These are phyloP conservation scores for Clytia hemisphaerica DNA, from an alignment of 30 jellyfish, hydroid and myxozoan genomes.

Conservation along the genomic window DNA sequence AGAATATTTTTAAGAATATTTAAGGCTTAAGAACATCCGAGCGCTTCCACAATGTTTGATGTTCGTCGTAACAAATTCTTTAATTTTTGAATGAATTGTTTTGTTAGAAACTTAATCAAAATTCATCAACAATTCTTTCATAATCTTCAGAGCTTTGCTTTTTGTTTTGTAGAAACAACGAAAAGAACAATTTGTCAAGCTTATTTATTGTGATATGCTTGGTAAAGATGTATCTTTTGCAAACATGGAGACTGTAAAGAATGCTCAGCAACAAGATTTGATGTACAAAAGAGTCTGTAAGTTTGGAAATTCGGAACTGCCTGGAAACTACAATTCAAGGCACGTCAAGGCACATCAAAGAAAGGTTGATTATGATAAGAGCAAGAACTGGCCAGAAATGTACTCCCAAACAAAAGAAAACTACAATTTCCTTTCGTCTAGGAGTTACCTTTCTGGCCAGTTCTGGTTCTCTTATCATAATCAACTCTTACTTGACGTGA, in stretches of 20 bases:
- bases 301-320: neutral
- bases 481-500: too few species aligned
- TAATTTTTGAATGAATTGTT: too few species aligned
- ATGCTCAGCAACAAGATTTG: slow-evolving; percentile 56
- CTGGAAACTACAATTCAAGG: too few species aligned
- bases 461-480: too few species aligned
- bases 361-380: too few species aligned
- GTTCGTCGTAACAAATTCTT: neutral
- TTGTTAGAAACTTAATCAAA: too few species aligned
- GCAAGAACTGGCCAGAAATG: too few species aligned
- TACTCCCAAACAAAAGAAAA: too few species aligned
- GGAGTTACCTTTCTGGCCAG: too few species aligned
- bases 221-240: slow-evolving; percentile 94
- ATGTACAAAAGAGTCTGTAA: slow-evolving; percentile 79
- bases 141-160: too few species aligned
- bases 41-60: neutral
- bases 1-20: too few species aligned
- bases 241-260: slow-evolving; percentile 75
- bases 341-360: neutral
- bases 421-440: neutral
- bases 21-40: neutral
- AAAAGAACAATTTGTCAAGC: slow-evolving; percentile 67
- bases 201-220: slow-evolving; percentile 80
- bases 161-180: slow-evolving; percentile 52
- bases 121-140: neutral